Conservation (phyloP, 1,140 invertebrate genomes). For the Charaxes varanes region DNA sequence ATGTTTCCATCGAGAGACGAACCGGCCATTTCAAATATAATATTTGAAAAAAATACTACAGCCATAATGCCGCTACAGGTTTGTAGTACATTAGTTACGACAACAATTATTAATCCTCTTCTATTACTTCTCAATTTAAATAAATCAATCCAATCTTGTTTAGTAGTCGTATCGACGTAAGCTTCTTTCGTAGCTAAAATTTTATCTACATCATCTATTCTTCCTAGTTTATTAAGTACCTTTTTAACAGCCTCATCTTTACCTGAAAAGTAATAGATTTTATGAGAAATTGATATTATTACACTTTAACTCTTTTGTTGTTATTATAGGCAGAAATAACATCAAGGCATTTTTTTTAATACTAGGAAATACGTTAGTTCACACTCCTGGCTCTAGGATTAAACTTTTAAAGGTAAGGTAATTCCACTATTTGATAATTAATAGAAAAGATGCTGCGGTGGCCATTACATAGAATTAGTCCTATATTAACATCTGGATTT, state of each 20-base stretch:
- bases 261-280: conserved; percentile 14
- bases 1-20: conserved; percentile 29
- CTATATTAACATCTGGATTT: too few relatives aligned
- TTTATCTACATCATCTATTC: conserved; percentile 22
- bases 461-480: too few relatives aligned
- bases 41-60: conserved; percentile 72
- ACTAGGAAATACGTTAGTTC: too few relatives aligned
- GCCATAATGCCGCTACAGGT: conserved; percentile 47
- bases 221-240: conserved; percentile 13
- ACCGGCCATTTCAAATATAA: conserved; percentile 51
- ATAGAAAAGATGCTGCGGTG: too few relatives aligned
- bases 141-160: conserved; percentile 26
- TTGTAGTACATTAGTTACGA: conserved; percentile 47
- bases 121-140: conserved; percentile 30
- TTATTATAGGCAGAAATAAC: too few relatives aligned
- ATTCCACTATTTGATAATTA: too few relatives aligned
- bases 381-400: too few relatives aligned
- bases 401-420: too few relatives aligned
- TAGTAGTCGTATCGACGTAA: conserved; percentile 7
- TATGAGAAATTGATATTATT: too few relatives aligned
- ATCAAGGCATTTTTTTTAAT: too few relatives aligned
- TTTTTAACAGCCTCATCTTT: conserved; percentile 16
- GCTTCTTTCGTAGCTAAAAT: conserved; percentile 17
- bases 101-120: conserved; percentile 26
- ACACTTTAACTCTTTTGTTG: too few relatives aligned